Percentiles rank a stretch among this genome's conserved stretches.
Conservation (phyloP, 2,113 vertebrate genomes). For the Clinocottus analis region DNA sequence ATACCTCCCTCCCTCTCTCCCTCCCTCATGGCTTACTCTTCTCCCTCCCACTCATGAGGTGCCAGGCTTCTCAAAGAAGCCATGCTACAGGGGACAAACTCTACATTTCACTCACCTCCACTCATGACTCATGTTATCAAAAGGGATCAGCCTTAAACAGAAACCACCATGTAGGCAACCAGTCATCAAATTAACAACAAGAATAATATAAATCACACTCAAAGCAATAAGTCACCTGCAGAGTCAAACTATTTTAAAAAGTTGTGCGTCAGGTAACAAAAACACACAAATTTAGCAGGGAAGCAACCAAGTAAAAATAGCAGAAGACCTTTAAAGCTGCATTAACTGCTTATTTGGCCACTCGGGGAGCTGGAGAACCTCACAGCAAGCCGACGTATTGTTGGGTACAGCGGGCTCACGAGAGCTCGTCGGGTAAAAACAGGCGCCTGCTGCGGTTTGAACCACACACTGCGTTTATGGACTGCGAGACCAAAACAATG, state of each 20-base stretch:
- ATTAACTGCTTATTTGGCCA: background rate
- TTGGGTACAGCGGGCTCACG: background rate
- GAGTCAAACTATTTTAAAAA: background rate
- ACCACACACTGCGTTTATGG: background rate
- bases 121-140: constrained; percentile 45
- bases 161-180: background rate
- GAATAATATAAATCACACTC: background rate
- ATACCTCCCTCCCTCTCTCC: constrained; percentile 58
- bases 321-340: background rate
- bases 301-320: background rate
- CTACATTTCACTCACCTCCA: constrained; percentile 28
- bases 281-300: background rate
- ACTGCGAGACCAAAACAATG: background rate
- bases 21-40: constrained; percentile 47
- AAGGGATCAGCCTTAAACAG: background rate
- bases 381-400: background rate
- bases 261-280: background rate
- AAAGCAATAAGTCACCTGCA: constrained; percentile 16
- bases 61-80: constrained; percentile 61
- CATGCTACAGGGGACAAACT: constrained; percentile 46
- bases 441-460: constrained; percentile 9
- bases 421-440: background rate
- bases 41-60: constrained; percentile 66
- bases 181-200: background rate
- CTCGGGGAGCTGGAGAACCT: background rate